These are phyloP conservation scores for Zenarchopterus dispar DNA, from an alignment of 2,797 vertebrate species.

Conservation along the genomic window DNA sequence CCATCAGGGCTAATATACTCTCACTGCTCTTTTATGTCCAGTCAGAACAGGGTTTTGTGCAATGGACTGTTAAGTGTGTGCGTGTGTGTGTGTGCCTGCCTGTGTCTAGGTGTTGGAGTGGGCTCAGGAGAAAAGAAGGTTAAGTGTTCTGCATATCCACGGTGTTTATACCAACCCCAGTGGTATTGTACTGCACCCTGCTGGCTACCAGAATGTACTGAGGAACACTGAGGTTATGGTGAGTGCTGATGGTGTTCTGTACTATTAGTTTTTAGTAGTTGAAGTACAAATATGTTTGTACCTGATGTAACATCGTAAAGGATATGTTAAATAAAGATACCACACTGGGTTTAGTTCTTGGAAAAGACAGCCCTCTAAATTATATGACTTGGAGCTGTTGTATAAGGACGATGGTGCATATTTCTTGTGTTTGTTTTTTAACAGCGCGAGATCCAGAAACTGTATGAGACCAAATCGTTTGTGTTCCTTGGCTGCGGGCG, in stretches of 20 bases:
- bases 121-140: conserved; percentile 94
- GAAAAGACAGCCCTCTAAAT: too few relatives aligned
- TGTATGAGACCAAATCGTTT: conserved; percentile 95
- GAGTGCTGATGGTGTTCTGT: conserved; percentile 42
- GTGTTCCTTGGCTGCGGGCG: conserved; percentile 95
- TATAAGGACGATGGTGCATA: background rate
- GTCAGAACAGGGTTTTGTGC: conserved; percentile 77
- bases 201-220: conserved; percentile 95
- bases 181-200: conserved; percentile 95
- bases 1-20: conserved; percentile 76
- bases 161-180: conserved; percentile 97
- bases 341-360: too few relatives aligned
- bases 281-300: too few relatives aligned
- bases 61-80: conserved; percentile 64
- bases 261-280: too few relatives aligned
- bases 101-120: conserved; percentile 91
- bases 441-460: conserved; percentile 96
- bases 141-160: conserved; percentile 95
- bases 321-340: too few relatives aligned
- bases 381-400: too few relatives aligned
- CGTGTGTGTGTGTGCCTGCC: conserved; percentile 7
- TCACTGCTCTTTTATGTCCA: conserved; percentile 65
- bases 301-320: too few relatives aligned
- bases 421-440: conserved; percentile 7
- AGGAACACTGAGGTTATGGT: conserved; percentile 98